phyloP scores from a whole-genome alignment of 2,113 vertebrate genomes.

The Zosterops pallidus region DNA sequence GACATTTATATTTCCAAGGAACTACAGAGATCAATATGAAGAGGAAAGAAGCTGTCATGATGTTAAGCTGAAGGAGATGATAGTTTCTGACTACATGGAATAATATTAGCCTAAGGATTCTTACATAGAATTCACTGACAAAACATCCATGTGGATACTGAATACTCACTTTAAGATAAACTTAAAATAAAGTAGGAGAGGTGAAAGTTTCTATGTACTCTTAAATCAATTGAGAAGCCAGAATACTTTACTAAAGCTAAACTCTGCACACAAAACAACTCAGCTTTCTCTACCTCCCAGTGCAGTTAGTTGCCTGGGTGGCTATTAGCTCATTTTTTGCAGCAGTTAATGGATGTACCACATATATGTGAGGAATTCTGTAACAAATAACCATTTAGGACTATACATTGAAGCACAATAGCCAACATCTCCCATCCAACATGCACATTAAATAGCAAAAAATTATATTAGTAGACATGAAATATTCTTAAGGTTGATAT shows the following conservation, averaged over 20 bases:
- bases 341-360: not conserved
- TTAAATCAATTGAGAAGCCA: not conserved
- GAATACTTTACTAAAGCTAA: not conserved
- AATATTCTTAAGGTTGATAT: not conserved
- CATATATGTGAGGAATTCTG: not conserved
- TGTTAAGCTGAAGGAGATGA: not conserved
- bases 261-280: not conserved
- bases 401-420: not conserved
- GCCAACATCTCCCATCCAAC: not conserved
- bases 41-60: not conserved
- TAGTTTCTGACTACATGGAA: not conserved
- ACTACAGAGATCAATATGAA: not conserved
- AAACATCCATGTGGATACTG: not conserved
- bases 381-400: not conserved
- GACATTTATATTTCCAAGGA: not conserved
- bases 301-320: not conserved
- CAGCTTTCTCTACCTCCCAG: not conserved
- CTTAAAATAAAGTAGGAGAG: not conserved
- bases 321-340: not conserved
- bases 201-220: not conserved
- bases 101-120: not conserved
- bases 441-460: not conserved
- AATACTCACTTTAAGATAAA: not conserved
- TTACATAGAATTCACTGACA: not conserved
- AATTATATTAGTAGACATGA: not conserved